Conservation (phyloP, 2,888 invertebrate species). For the Ecdyonurus torrentis region DNA sequence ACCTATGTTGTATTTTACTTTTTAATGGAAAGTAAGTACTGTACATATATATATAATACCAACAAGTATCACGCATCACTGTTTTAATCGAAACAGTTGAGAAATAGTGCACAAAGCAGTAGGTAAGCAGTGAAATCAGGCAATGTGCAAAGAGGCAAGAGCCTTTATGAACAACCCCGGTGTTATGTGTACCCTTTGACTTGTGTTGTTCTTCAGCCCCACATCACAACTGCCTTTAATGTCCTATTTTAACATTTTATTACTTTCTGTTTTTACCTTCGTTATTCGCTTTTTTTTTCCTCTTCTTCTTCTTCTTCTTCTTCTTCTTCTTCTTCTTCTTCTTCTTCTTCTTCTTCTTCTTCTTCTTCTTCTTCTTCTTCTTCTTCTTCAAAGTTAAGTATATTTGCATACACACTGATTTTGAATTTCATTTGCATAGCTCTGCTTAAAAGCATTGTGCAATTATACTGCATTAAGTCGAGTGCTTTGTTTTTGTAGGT, state of each 20-base stretch:
- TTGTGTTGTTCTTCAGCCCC: constrained; percentile 1
- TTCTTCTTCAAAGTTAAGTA: constrained; percentile 2
- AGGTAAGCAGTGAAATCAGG: not conserved
- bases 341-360: constrained; percentile 1
- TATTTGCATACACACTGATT: constrained; percentile 6
- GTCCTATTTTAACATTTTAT: constrained; percentile 3
- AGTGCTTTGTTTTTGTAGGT: too few relatives aligned
- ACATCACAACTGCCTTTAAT: not conserved
- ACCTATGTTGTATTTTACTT: not conserved
- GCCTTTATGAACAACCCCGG: too few relatives aligned
- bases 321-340: not conserved
- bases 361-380: constrained; percentile 4
- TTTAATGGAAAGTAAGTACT: not conserved
- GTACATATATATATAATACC: not conserved
- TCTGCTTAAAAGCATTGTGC: constrained; percentile 10
- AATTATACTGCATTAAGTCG: constrained; percentile 7
- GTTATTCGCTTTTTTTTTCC: constrained; percentile 12
- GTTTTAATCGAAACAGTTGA: not conserved
- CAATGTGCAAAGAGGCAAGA: not conserved
- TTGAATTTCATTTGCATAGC: constrained; percentile 19
- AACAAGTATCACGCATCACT: constrained; percentile 9
- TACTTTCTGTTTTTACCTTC: too few relatives aligned
- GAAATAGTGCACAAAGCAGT: not conserved
- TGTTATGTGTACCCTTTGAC: too few relatives aligned
- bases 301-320: constrained; percentile 6